Evolutionary conservation across 2,888 invertebrate species (phyloP), one percentile per base, ranked within the genome.

Genomic region (Brenthis daphne): DNA sequence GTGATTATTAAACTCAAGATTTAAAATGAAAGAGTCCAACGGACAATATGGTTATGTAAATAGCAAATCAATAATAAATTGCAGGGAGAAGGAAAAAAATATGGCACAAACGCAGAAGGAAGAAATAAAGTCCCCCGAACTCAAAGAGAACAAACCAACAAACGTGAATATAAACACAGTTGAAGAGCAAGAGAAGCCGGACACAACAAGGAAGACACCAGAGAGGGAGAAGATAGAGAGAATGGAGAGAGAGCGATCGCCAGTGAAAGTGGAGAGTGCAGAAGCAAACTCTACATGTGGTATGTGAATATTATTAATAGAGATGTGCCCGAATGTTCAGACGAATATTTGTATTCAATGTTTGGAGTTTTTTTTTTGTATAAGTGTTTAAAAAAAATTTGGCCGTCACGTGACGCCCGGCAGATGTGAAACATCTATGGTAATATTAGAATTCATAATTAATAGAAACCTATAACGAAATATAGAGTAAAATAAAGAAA

Each of bases 231-330:
- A 66, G 54, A 54, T 50, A 1, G 68, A 67, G 20, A 69, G 61
- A 13, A 54, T 69, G 13, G 81, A 80, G 72, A 65, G 77, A 70
- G 85, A 85, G 0, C 72, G 80, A 0, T 83, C 85, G 0, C 86
- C 85, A 0, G 69, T 78, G 0, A 81, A 75, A 24, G 80, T 84
- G 2, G 83, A 86, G 16, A 79, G 71, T 4, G 78, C 79, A 5
- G 87, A 88, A 75, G 87, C 88, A 61, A 90, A 91, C 68, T 91
- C 90, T 67, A 91, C 90, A 65, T 88, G 89, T 79, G 90, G 90
- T 88, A 37, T 85, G 86, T 82, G 14, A 56, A 54, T 16, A 16
- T 51, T 53, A 16, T 53, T 16, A 53, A 11, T 43, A 43, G 37
- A 29, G 29, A 29, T 29, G 29, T 29, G 5, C 29, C 29, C 29